Percentiles rank a stretch among this genome's conserved stretches.
Evolutionary conservation across 37 sponge, comb jelly and placozoan species (phyloP).

Genomic region (Spongilla lacustris): DNA sequence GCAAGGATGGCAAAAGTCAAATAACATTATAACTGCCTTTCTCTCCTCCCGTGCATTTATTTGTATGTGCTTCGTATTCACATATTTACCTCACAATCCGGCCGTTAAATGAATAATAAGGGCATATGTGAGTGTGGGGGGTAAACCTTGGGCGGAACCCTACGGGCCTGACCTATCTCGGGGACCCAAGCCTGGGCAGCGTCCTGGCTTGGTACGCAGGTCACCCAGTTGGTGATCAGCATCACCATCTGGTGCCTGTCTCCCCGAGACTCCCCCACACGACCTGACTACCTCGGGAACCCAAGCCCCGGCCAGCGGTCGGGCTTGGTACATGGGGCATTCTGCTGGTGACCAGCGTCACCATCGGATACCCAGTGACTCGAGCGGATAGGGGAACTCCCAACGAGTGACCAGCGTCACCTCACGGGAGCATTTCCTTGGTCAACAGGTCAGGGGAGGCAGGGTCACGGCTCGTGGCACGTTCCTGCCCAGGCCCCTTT

Average conservation of each 20-base stretch:
- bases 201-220: background rate
- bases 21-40: too few relatives aligned
- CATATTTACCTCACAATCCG: too few relatives aligned
- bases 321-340: background rate
- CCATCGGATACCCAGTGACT: background rate
- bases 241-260: constrained; percentile 1
- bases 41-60: too few relatives aligned
- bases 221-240: background rate
- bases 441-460: background rate
- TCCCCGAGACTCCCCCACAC: background rate
- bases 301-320: background rate
- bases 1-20: too few relatives aligned
- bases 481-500: too few relatives aligned
- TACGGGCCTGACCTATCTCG: background rate
- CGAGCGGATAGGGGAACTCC: constrained; percentile 1
- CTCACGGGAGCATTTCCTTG: background rate
- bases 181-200: constrained; percentile 1
- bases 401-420: constrained; percentile 1
- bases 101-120: background rate
- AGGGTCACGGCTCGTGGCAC: background rate
- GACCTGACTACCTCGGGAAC: background rate
- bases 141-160: background rate
- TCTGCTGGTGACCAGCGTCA: background rate
- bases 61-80: too few relatives aligned
- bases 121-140: background rate